phyloP scores from a whole-genome alignment of 2,797 vertebrate species.

The Oryzias dopingdopingensis region DNA sequence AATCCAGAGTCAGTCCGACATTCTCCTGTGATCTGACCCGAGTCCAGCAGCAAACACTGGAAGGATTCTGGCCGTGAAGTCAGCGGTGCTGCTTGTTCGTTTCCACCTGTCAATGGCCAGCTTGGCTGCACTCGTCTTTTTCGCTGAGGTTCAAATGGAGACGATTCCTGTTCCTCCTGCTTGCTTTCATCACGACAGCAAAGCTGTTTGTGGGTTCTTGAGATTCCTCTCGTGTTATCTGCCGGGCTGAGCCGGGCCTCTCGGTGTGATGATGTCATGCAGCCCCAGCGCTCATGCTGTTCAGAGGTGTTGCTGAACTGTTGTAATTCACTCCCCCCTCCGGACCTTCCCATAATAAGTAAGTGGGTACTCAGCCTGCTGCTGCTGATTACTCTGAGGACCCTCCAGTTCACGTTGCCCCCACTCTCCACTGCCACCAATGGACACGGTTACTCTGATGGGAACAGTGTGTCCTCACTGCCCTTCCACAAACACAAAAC shows the following conservation, averaged over 20 bases:
- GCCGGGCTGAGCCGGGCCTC: constrained; percentile 9
- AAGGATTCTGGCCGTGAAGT: constrained; percentile 5
- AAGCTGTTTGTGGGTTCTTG: background rate
- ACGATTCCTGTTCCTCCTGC: constrained; percentile 18
- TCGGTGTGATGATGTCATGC: constrained; percentile 49
- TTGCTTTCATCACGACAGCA: background rate
- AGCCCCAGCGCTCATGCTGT: constrained; percentile 8
- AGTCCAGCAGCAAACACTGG: background rate
- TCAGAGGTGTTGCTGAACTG: constrained; percentile 40
- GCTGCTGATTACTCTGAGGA: constrained; percentile 66
- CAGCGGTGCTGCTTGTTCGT: constrained; percentile 30
- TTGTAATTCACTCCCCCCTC: constrained; percentile 55
- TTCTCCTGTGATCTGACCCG: background rate
- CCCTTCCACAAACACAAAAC: constrained; percentile 20
- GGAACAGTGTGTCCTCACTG: constrained; percentile 50
- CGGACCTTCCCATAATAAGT: constrained; percentile 61
- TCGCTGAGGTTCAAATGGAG: constrained; percentile 54
- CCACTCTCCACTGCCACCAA: constrained; percentile 46
- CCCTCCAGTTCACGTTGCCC: constrained; percentile 55
- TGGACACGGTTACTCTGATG: constrained; percentile 38
- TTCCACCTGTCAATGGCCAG: constrained; percentile 38
- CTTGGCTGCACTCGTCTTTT: constrained; percentile 35
- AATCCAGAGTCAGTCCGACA: background rate
- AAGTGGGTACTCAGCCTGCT: constrained; percentile 54
- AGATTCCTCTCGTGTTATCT: constrained; percentile 26